Conservation (phyloP, 2,888 invertebrate genomes). For the Pyrocoelia pectoralis region DNA sequence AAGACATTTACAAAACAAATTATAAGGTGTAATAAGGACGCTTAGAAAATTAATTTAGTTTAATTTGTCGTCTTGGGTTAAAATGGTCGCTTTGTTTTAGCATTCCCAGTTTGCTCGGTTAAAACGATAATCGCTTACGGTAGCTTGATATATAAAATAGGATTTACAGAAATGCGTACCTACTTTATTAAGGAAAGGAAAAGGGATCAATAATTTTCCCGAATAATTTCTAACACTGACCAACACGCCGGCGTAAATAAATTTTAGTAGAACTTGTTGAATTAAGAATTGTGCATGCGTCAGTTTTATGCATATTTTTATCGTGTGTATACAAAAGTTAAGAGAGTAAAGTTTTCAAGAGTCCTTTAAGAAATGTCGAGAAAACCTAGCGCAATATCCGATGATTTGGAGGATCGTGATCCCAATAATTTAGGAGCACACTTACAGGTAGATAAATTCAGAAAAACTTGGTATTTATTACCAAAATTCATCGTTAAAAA, state of each 20-base stretch:
- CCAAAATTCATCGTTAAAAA: too few relatives aligned
- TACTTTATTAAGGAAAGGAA: not conserved
- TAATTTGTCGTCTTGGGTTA: conserved; percentile 7
- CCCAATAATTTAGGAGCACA: conserved; percentile 75
- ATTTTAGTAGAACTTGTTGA: conserved; percentile 40
- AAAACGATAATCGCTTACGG: not conserved
- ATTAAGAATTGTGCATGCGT: conserved; percentile 27
- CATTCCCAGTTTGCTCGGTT: not conserved
- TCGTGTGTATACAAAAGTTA: conserved; percentile 20
- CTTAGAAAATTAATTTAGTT: conserved; percentile 8
- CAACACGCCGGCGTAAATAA: conserved; percentile 41
- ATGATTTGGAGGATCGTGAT: conserved; percentile 72
- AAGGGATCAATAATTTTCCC: conserved; percentile 41
- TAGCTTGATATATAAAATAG: not conserved
- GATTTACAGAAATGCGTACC: too few relatives aligned
- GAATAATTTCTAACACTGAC: conserved; percentile 26
- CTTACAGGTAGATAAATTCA: conserved; percentile 66
- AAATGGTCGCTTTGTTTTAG: not conserved
- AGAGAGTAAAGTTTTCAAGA: conserved; percentile 10
- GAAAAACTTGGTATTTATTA: not conserved
- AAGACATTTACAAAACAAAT: conserved; percentile 8
- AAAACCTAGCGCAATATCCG: conserved; percentile 60
- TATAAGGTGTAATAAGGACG: conserved; percentile 10
- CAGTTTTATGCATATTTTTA: conserved; percentile 29
- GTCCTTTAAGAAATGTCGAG: conserved; percentile 38